Evolutionary conservation across 2,797 vertebrate species (phyloP), one percentile per base, ranked within the genome.

Genomic region (Cyclopterus lumpus): DNA sequence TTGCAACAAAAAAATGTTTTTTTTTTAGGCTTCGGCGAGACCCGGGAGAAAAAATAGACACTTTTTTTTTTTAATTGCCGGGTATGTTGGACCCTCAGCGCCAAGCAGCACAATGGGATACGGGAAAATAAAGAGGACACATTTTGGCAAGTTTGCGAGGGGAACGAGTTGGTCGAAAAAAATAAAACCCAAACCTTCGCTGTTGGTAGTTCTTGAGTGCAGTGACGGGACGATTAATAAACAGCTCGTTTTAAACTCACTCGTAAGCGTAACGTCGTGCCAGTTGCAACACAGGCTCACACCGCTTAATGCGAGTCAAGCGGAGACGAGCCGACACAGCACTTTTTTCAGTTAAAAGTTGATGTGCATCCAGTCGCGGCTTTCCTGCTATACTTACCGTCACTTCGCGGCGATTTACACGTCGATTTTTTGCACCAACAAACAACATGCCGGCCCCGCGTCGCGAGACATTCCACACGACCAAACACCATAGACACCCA

Each of bases 81-180:
- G 84, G 73, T 85, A 82, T 71, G 85, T 70, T 73, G 3, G 58
- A 78, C 82, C n/a, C 66, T 76, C 64, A 42, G 61, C 9, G 73
- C 86, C 85, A 82, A 81, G 77, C 72, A 42, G 80, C 67, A 75
- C 84, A 88, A 80, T 36, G 73, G 62, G 83, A 89, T 81, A 82
- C 53, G 57, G 78, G 89, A 86, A 90, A 90, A 88, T 84, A 88
- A 89, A 88, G 81, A 89, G 75, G 87, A 86, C 79, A 71, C 10
- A 71, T 75, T 76, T 68, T 70, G 78, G 65, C 77, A 8, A 64
- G 59, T 74, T 74, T 77, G 44, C 0, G 16, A 75, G n/a, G 71
- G 63, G 71, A 80, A 86, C 66, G 65, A 42, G 81, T 79, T 69
- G 80, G 83, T 81, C 58, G 12, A 64, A 85, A 81, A 81, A 2